Evolutionary conservation across 2,888 invertebrate genomes (phyloP), one percentile per base, ranked within the genome.

Genomic region (Arrhopalites spinosus): DNA sequence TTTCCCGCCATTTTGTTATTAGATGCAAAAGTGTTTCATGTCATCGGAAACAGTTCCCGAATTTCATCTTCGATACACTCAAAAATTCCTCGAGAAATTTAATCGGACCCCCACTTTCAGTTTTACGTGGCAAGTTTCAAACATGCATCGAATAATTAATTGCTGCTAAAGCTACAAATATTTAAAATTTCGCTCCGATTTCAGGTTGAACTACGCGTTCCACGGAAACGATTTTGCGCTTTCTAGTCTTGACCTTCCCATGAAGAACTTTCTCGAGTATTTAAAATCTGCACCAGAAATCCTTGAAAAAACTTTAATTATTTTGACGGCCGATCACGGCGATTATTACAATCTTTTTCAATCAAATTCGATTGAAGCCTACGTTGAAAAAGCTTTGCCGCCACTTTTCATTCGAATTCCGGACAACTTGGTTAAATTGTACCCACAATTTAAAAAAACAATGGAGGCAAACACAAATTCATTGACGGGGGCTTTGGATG

Each of bases 401-500:
- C 90, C 90, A 81, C 86, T 92, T 30, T 92, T 90, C 83, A 85
- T 93, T 25, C 90, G 89, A 87, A 80, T 90, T 69, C 93, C 93
- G 0, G 45, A 45, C 7, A 45, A 11, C 45, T 15, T 45, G 15
- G 45, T 11, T 7, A 45, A 45, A 45, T 11, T 11, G 8, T 45
- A 45, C 15, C 45, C 45, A 45, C 8, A 45, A 15, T 45, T 45
- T 7, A 45, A 45, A 45, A 15, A 45, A 15, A 15, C 7, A 15
- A 45, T 92, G 36, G 86, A 86, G 61, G 83, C 86, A 0, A 93
- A 93, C 84, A 88, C 89, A 67, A 88, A 89, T 82, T 88, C 89
- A 66, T 85, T 93, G 72, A 89, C 91, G 0, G 91, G 91, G 20
- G 93, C 93, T 0, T 93, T 90, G 82, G 93, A 93, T 83, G 83